phyloP scores from a whole-genome alignment of 53 echinoderm and acorn worm species.

The Apostichopus leukothele region DNA sequence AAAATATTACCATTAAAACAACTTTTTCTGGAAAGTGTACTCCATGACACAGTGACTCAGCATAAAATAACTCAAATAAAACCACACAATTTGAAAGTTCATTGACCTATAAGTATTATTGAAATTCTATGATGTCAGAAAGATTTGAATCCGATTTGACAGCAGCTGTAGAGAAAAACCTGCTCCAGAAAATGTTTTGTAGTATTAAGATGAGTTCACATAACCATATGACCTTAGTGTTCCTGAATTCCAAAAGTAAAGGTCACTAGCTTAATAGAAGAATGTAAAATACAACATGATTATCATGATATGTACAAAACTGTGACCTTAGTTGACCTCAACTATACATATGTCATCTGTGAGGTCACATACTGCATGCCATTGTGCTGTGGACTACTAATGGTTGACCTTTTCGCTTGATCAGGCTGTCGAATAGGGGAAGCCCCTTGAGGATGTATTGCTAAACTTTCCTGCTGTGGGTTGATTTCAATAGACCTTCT shows the following conservation, averaged over 20 bases:
- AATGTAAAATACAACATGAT: slow-evolving; percentile 8
- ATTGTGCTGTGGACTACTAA: slow-evolving; percentile 41
- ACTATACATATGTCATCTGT: slow-evolving; percentile 47
- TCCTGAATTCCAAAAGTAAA: slow-evolving; percentile 19
- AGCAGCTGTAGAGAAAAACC: slow-evolving; percentile 1
- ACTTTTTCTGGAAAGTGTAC: background rate
- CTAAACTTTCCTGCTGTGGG: slow-evolving; percentile 26
- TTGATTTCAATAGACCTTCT: slow-evolving; percentile 34
- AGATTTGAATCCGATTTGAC: background rate
- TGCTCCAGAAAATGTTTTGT: background rate
- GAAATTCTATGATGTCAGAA: background rate
- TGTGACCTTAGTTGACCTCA: background rate
- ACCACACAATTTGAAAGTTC: background rate
- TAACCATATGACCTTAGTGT: background rate
- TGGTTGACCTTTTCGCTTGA: background rate
- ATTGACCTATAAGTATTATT: slow-evolving; percentile 4
- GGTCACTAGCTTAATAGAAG: background rate
- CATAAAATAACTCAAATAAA: background rate
- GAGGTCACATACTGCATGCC: slow-evolving; percentile 39
- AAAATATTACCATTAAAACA: background rate
- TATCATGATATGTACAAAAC: slow-evolving; percentile 18
- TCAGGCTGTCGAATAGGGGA: slow-evolving; percentile 36
- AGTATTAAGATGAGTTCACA: background rate
- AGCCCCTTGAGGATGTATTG: slow-evolving; percentile 44
- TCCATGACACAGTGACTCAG: too few relatives aligned